phyloP scores from a whole-genome alignment of 2,888 invertebrate genomes.

The Scrobipalpa costella region DNA sequence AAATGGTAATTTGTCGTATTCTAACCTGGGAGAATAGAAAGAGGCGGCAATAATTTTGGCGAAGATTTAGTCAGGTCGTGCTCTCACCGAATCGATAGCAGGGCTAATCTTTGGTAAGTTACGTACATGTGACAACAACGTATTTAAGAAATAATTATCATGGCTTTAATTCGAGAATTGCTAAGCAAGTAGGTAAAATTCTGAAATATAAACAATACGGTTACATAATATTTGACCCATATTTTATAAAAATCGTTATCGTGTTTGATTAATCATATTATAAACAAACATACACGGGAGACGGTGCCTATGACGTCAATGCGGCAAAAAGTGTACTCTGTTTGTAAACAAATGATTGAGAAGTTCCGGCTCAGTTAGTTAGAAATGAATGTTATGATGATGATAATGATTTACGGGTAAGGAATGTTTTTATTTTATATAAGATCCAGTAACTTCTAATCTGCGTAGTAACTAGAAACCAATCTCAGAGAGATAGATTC shows the following conservation, averaged over 20 bases:
- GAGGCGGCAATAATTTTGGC: no score
- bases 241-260: neutral
- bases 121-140: no score
- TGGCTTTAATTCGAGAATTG: no score
- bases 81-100: no score
- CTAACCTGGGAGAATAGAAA: no score
- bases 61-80: no score
- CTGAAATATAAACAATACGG: neutral
- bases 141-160: no score
- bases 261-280: neutral
- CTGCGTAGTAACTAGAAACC: neutral
- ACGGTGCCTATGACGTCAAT: neutral
- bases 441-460: neutral
- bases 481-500: no score
- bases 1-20: no score
- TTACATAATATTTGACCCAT: conserved; percentile 5
- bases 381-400: no score
- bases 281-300: neutral
- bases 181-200: no score
- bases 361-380: conserved; percentile 3
- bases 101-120: no score
- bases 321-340: neutral
- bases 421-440: neutral
- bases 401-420: neutral
- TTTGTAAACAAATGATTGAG: conserved; percentile 1